Conservation (phyloP, 2,888 invertebrate species). For the Bellardia bayeri region DNA sequence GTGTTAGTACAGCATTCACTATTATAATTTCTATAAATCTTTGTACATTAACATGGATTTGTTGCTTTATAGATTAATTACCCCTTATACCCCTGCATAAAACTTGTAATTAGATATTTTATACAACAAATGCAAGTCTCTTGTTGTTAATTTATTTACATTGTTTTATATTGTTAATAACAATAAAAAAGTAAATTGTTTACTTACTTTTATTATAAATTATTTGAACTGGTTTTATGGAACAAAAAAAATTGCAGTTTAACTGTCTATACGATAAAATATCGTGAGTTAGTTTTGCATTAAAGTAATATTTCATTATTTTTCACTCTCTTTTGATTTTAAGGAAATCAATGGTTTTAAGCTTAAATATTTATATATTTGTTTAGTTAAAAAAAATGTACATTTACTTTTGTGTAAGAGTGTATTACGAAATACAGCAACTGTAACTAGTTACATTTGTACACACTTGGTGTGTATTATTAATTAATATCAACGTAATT, state of each 20-base stretch:
- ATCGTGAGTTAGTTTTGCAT: neutral
- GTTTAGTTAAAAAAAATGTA: neutral
- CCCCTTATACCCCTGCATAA: too few species aligned
- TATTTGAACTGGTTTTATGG: too few species aligned
- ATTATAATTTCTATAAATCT: too few species aligned
- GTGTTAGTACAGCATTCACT: too few species aligned
- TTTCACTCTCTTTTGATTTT: neutral
- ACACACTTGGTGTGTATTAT: neutral
- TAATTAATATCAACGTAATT: neutral
- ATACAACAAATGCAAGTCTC: neutral
- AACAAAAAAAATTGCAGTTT: too few species aligned
- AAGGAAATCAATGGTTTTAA: conserved; percentile 3
- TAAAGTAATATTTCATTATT: neutral
- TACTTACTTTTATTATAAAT: too few species aligned
- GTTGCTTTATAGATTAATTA: too few species aligned
- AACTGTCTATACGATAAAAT: neutral
- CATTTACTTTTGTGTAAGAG: neutral
- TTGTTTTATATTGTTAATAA: neutral
- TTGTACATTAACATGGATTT: too few species aligned
- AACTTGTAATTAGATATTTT: too few species aligned
- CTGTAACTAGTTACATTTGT: neutral
- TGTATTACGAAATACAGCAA: neutral
- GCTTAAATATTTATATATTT: neutral
- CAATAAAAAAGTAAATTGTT: neutral
- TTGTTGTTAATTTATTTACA: neutral